Evolutionary conservation across 2,888 invertebrate species (phyloP), one percentile per base, ranked within the genome.

Genomic region (Phlogophora meticulosa): DNA sequence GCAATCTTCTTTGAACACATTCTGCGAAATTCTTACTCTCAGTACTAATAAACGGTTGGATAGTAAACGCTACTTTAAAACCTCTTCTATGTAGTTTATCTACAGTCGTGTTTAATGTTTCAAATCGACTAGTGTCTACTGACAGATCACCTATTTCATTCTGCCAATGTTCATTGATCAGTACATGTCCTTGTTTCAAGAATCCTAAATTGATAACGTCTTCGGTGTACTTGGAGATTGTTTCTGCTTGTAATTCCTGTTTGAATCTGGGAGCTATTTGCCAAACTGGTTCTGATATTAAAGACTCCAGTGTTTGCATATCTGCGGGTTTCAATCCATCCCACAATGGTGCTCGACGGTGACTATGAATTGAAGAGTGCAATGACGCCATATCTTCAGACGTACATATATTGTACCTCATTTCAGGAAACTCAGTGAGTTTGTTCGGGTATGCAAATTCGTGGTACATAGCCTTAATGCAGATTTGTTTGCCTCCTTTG

Each of bases 21-120:
- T 98, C 97, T 59, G 97, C 97, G 87, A 98, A 99, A 84, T 97
- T 98, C 2, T 94, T 93, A 76, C 98, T 98, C 84, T 98, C 98
- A 0, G 98, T 98, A 58, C 98, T 97, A 38, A 99, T 97, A 88
- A 98, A 99, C 0, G 99, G 99, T 86, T 98, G 98, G 0, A 99
- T 96, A n/a, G 98, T 97, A 78, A 99, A 97, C 0, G 98, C 98
- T 15, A 99, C 97, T 85, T 98, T 97, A 78, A 99, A 99, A 0
- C 98, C 98, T 75, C 98, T 95, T 38, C 98, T 96, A 76, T 97
- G 97, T 42, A 98, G 96, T 58, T 98, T 97, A 81, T 98, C 97
- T 9, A 98, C 97, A 2, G 98, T 98, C 65, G 97, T 97, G 64
- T 97, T 97, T 80, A 98, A 96, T 0, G 97, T 97, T 51, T 97